Percentiles rank a stretch among this genome's conserved stretches.
Evolutionary conservation across 92 coral and sea anemone species (phyloP).

Genomic region (Chrysogorgia sp.): DNA sequence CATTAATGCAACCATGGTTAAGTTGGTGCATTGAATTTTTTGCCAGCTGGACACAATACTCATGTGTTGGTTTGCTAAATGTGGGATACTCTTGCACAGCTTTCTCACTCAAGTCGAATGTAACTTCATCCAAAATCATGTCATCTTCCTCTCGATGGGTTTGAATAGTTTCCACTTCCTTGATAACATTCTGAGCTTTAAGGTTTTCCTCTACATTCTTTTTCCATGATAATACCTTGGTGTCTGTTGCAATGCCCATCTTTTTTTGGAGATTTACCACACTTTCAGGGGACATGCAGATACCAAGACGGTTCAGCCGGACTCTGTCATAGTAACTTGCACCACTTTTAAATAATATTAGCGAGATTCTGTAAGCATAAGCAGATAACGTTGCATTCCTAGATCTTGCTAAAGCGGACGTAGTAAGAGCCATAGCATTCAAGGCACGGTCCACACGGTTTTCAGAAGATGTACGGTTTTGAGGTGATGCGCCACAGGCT

Average conservation of each 20-base stretch:
- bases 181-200: neutral
- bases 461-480: neutral
- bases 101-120: neutral
- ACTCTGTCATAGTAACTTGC: neutral
- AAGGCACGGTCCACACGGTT: neutral
- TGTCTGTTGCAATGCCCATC: neutral
- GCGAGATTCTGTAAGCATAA: neutral
- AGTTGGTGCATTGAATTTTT: too few species aligned
- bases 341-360: neutral
- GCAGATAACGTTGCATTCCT: neutral
- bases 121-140: neutral
- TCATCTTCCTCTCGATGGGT: neutral
- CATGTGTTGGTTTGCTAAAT: neutral
- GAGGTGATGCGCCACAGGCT: neutral
- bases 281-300: neutral
- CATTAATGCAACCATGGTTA: too few species aligned
- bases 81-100: neutral
- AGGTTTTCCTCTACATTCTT: neutral
- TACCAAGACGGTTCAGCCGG: neutral
- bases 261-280: neutral
- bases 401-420: neutral
- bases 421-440: neutral
- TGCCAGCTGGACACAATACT: neutral
- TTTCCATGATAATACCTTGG: neutral
- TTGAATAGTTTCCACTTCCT: neutral